Conservation (phyloP, 2,113 vertebrate species). For the Ceyx margarethae region DNA sequence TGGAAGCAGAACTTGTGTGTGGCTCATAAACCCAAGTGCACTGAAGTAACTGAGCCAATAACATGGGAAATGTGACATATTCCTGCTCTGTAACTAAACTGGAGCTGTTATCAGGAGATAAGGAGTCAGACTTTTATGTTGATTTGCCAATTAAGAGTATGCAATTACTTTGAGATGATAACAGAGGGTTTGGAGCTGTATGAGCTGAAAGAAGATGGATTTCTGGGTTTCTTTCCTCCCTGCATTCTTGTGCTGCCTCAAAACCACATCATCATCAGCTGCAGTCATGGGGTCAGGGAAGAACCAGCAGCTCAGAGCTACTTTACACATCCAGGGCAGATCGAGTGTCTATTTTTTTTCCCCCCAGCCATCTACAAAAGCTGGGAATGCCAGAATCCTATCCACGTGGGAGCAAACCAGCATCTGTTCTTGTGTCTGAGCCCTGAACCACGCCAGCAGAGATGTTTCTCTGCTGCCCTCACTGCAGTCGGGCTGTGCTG, state of each 20-base stretch:
- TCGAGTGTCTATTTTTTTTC: background rate
- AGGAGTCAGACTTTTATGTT: background rate
- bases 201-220: rapidly evolving
- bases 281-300: rapidly evolving
- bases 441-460: background rate
- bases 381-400: background rate
- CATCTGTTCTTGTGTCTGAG: background rate
- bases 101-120: rapidly evolving
- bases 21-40: rapidly evolving
- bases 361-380: background rate
- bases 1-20: background rate
- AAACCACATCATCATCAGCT: too few species aligned
- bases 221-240: background rate
- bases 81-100: background rate
- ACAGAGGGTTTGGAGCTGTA: background rate
- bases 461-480: background rate
- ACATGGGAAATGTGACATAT: background rate
- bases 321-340: rapidly evolving
- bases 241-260: background rate
- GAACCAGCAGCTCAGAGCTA: background rate
- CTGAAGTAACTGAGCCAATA: background rate
- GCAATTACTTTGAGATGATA: background rate
- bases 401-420: background rate
- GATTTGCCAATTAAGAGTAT: rapidly evolving
- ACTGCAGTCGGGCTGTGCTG: background rate